phyloP scores from a whole-genome alignment of 1,140 invertebrate species.

The Listronotus bonariensis region DNA sequence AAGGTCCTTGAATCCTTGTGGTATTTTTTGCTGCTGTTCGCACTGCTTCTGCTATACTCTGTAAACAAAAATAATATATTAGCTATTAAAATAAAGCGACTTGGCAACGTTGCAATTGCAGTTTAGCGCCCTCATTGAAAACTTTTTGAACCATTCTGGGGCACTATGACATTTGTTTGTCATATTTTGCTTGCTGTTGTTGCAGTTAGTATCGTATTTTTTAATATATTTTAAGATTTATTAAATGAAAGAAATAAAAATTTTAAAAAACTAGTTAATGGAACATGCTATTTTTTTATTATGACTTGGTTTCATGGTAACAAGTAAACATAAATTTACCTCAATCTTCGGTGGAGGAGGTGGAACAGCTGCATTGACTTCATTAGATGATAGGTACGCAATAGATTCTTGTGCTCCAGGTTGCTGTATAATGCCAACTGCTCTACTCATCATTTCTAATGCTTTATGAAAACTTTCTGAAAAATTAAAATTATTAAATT shows the following conservation, averaged over 20 bases:
- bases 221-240: too few species aligned
- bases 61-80: slow-evolving; percentile 40
- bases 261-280: too few species aligned
- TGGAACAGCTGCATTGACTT: slow-evolving; percentile 61
- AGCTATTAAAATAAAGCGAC: too few species aligned
- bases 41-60: slow-evolving; percentile 67
- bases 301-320: too few species aligned
- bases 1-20: slow-evolving; percentile 86
- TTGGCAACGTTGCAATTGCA: too few species aligned
- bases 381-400: slow-evolving; percentile 62
- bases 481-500: slow-evolving; percentile 19
- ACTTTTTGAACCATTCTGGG: too few species aligned
- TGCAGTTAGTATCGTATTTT: too few species aligned
- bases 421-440: slow-evolving; percentile 65
- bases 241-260: too few species aligned
- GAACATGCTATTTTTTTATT: too few species aligned
- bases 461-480: slow-evolving; percentile 84
- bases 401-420: slow-evolving; percentile 63
- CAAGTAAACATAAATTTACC: slow-evolving; percentile 45
- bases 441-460: slow-evolving; percentile 89
- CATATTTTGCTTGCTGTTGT: too few species aligned
- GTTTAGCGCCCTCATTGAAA: too few species aligned
- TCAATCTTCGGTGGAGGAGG: slow-evolving; percentile 63
- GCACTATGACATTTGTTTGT: too few species aligned
- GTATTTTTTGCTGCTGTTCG: slow-evolving; percentile 61